Evolutionary conservation across 2,797 vertebrate genomes (phyloP).

Genomic region (Scolopax rusticola): DNA sequence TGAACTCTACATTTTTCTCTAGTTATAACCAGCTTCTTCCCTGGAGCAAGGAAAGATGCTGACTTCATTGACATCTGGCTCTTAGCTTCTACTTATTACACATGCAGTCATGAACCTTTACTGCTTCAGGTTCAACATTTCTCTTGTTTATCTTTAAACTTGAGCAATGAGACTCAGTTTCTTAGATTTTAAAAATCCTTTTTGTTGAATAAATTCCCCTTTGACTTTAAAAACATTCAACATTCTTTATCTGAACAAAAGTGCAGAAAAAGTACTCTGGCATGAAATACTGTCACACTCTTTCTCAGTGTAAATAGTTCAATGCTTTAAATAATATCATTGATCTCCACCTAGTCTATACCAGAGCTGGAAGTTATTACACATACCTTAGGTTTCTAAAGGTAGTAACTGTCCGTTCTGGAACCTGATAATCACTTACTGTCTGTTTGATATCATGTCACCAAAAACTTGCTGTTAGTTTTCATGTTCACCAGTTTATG

Average conservation of each 20-base stretch:
- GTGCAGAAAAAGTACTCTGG: not conserved
- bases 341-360: not conserved
- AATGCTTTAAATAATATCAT: not conserved
- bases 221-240: not conserved
- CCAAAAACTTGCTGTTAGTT: not conserved
- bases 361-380: not conserved
- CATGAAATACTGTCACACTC: not conserved
- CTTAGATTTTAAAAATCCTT: not conserved
- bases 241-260: not conserved
- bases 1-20: not conserved
- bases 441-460: not conserved
- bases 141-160: conserved; percentile 10
- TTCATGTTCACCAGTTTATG: not conserved
- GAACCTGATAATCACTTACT: not conserved
- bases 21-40: not conserved
- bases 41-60: not conserved
- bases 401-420: not conserved
- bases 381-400: not conserved
- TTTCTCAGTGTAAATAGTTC: not conserved
- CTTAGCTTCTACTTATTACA: not conserved
- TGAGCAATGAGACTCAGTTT: not conserved
- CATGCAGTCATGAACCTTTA: not conserved
- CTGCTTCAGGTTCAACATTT: conserved; percentile 24
- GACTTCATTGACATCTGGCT: conserved; percentile 18
- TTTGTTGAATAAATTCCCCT: not conserved